These are phyloP conservation scores for Phyllotis vaccarum DNA, from an alignment of 2,797 vertebrate species.

Conservation along the genomic window DNA sequence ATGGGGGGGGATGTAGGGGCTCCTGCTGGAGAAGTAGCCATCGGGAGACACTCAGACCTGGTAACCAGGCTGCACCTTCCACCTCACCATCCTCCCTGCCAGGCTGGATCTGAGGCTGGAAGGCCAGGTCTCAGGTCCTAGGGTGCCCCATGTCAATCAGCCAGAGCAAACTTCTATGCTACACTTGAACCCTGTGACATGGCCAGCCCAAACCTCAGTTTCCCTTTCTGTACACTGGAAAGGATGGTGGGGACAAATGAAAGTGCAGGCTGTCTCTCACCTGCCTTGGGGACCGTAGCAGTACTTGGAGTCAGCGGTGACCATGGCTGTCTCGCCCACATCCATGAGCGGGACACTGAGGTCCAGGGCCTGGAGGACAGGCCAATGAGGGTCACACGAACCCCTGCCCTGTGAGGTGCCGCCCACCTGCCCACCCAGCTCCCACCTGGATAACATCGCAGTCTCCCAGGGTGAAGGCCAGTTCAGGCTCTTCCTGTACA, in stretches of 20 bases:
- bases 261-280: conserved; percentile 83
- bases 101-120: not conserved
- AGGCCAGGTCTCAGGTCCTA: not conserved
- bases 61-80: not conserved
- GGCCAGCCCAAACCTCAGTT: not conserved
- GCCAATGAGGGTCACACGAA: not conserved
- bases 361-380: conserved; percentile 92
- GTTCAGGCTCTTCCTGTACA: conserved; percentile 89
- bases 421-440: not conserved
- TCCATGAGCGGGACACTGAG: conserved; percentile 96
- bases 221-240: not conserved
- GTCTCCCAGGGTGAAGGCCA: conserved; percentile 95
- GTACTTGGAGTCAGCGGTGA: conserved; percentile 94
- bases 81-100: not conserved
- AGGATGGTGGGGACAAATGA: not conserved
- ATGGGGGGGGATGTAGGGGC: conserved; percentile 90
- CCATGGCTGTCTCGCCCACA: conserved; percentile 92
- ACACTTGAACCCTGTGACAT: not conserved
- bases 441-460: conserved; percentile 96
- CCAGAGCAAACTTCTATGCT: not conserved
- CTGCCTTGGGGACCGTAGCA: conserved; percentile 94
- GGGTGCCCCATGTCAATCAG: not conserved
- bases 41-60: conserved; percentile 48
- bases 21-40: conserved; percentile 78
- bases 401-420: not conserved